phyloP scores from a whole-genome alignment of 2,797 vertebrate species.

The Girardinus metallicus region DNA sequence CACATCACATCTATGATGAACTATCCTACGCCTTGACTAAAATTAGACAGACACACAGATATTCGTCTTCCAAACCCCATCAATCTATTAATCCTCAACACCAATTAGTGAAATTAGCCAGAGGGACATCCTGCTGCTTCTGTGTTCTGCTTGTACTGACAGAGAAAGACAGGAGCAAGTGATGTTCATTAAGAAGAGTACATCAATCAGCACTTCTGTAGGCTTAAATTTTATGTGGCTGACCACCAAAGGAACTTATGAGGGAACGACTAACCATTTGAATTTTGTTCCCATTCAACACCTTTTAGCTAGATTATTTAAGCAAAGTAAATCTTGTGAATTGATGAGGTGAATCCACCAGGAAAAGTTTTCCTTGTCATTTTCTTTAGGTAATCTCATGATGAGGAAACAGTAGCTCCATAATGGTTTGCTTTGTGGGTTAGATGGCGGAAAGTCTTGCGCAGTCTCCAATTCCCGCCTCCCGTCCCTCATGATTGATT shows the following conservation, averaged over 20 bases:
- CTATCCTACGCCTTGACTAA: not conserved
- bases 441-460: constrained; percentile 19
- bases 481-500: constrained; percentile 48
- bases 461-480: constrained; percentile 33
- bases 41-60: constrained; percentile 22
- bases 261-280: not conserved
- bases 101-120: constrained; percentile 49
- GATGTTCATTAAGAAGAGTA: constrained; percentile 25
- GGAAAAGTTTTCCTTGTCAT: constrained; percentile 20
- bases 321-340: not conserved
- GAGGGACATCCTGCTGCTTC: constrained; percentile 18
- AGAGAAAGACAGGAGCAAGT: constrained; percentile 26
- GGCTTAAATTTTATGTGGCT: constrained; percentile 30
- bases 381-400: constrained; percentile 17
- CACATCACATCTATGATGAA: not conserved
- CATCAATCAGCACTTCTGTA: constrained; percentile 34
- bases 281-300: constrained; percentile 3
- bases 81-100: constrained; percentile 38
- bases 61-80: constrained; percentile 22
- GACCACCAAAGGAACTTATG: constrained; percentile 40
- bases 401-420: constrained; percentile 21
- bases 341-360: constrained; percentile 12
- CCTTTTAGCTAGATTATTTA: not conserved
- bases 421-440: constrained; percentile 33
- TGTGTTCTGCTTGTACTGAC: constrained; percentile 30